Evolutionary conservation across 2,888 invertebrate genomes (phyloP).

Genomic region (Blomia tropicalis): DNA sequence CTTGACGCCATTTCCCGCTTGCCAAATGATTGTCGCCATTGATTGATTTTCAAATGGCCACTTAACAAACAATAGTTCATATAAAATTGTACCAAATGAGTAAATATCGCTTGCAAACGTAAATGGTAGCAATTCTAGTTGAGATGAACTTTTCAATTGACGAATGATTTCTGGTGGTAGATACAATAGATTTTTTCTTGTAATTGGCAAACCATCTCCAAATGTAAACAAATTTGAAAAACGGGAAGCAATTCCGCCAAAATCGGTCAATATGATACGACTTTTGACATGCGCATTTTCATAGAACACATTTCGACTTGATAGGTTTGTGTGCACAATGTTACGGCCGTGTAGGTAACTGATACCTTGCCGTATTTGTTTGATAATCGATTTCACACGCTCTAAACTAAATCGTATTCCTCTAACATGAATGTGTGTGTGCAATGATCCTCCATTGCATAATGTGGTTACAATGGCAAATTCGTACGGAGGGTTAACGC

Average conservation of each 20-base stretch:
- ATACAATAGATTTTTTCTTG: constrained; percentile 96
- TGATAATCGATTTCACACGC: constrained; percentile 76
- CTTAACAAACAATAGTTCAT: constrained; percentile 84
- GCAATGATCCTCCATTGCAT: constrained; percentile 86
- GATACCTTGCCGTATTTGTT: constrained; percentile 86
- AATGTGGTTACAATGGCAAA: constrained; percentile 92
- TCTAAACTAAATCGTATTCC: constrained; percentile 89
- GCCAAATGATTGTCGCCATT: constrained; percentile 91
- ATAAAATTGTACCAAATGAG: constrained; percentile 98
- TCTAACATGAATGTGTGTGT: constrained; percentile 74
- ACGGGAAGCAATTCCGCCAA: constrained; percentile 90
- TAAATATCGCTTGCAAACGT: constrained; percentile 83
- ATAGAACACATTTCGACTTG: constrained; percentile 93
- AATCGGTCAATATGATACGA: constrained; percentile 86
- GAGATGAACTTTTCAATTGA: constrained; percentile 49
- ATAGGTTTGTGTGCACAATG: constrained; percentile 92
- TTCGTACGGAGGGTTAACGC: constrained; percentile 90
- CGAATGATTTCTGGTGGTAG: constrained; percentile 89
- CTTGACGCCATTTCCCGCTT: constrained; percentile 89
- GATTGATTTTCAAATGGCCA: constrained; percentile 89
- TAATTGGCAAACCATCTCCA: constrained; percentile 70
- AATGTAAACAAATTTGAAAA: constrained; percentile 36
- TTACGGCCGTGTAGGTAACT: constrained; percentile 94
- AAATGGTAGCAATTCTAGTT: constrained; percentile 76
- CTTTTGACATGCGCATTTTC: constrained; percentile 84